These are phyloP conservation scores for Syndactyla subalaris DNA, from an alignment of 2,797 vertebrate species.

Conservation along the genomic window DNA sequence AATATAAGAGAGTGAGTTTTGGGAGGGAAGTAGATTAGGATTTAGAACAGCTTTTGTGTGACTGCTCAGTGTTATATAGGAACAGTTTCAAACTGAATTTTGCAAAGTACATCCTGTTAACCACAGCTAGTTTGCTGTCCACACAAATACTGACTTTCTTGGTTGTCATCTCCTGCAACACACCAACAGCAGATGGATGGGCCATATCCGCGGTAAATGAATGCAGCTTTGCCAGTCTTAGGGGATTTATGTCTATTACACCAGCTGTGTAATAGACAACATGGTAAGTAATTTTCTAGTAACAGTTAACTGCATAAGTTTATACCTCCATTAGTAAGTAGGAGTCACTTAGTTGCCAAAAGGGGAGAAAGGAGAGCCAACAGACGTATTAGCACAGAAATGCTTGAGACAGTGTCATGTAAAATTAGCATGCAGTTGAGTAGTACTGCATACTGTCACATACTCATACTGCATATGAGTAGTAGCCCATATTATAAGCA, in stretches of 20 bases:
- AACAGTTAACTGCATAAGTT: neutral
- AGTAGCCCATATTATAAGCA: neutral
- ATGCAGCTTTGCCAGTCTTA: neutral
- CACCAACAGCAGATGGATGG: neutral
- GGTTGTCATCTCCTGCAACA: neutral
- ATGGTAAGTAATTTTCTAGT: neutral
- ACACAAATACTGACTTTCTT: neutral
- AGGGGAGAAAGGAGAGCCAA: neutral
- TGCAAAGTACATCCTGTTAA: neutral
- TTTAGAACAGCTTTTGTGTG: neutral
- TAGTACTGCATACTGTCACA: neutral
- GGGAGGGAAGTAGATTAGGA: neutral
- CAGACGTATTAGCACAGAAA: neutral
- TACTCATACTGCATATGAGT: no score
- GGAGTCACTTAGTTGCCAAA: neutral
- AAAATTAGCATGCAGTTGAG: neutral
- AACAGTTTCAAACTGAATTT: neutral
- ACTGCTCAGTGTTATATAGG: neutral
- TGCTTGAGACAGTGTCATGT: neutral
- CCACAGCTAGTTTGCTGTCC: neutral
- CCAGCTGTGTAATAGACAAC: neutral
- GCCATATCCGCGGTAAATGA: neutral
- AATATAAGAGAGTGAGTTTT: neutral
- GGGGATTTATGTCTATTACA: neutral
- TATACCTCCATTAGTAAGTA: neutral